A percentile compares a stretch with the other conserved stretches of the same genome.
phyloP scores from a whole-genome alignment of 2,888 invertebrate species.

The Onchidella celtica region DNA sequence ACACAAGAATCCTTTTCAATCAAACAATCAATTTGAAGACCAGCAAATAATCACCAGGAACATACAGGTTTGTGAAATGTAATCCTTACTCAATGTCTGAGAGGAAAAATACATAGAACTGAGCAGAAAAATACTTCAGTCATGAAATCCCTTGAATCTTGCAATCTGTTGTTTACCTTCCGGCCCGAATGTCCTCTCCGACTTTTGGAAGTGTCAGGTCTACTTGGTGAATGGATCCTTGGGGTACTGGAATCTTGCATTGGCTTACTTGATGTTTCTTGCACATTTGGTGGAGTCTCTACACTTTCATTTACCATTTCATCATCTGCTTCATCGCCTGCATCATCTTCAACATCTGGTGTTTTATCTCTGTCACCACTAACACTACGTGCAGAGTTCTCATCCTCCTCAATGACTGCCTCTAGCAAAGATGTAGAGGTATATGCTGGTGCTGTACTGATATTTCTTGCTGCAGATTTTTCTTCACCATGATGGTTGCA shows the following conservation, averaged over 20 bases:
- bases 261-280: background rate
- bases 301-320: background rate
- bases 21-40: no score
- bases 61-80: no score
- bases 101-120: no score
- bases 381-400: background rate
- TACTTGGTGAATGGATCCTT: background rate
- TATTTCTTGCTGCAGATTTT: background rate
- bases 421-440: constrained; percentile 1
- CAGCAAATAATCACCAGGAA: no score
- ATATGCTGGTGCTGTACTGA: constrained; percentile 18
- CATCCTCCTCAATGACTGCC: constrained; percentile 38
- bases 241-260: background rate
- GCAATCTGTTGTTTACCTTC: no score
- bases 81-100: no score
- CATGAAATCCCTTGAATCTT: no score
- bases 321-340: background rate
- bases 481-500: background rate
- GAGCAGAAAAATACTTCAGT: no score
- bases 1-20: no score
- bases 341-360: background rate
- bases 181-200: background rate
- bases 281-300: background rate
- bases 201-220: background rate
- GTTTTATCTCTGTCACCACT: background rate